Evolutionary conservation across 2,888 invertebrate species (phyloP).

Genomic region (Protophormia terraenovae): DNA sequence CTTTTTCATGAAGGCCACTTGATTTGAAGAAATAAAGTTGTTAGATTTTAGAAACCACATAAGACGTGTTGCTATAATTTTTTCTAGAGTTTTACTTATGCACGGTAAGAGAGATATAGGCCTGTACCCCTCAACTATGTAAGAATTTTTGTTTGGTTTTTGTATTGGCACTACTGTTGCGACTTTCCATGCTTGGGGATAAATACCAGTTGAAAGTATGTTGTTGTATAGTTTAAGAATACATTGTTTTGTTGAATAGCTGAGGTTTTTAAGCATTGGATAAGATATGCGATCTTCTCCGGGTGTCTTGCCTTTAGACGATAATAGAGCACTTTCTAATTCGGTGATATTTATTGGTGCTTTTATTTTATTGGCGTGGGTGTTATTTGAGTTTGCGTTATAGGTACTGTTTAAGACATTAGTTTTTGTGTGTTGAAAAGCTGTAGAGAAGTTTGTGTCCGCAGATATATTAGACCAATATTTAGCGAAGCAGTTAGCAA

Average conservation of each 20-base stretch:
- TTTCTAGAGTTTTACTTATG: background rate
- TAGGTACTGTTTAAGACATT: background rate
- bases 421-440: background rate
- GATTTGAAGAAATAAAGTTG: too few species aligned
- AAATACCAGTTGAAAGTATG: background rate
- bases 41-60: too few species aligned
- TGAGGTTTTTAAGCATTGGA: background rate
- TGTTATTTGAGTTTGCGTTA: background rate
- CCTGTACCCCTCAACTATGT: too few species aligned
- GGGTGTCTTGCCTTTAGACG: too few species aligned
- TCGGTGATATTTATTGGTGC: too few species aligned
- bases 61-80: too few species aligned
- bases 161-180: background rate
- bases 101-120: conserved; percentile 1
- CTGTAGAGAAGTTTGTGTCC: background rate
- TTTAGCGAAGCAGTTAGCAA: background rate
- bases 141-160: too few species aligned
- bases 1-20: too few species aligned
- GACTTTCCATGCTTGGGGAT: background rate
- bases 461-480: background rate
- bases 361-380: background rate
- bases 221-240: too few species aligned
- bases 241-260: background rate
- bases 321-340: too few species aligned
- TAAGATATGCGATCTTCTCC: background rate